Evolutionary conservation across 2,888 invertebrate genomes (phyloP).

Genomic region (Drosophila mulleri): DNA sequence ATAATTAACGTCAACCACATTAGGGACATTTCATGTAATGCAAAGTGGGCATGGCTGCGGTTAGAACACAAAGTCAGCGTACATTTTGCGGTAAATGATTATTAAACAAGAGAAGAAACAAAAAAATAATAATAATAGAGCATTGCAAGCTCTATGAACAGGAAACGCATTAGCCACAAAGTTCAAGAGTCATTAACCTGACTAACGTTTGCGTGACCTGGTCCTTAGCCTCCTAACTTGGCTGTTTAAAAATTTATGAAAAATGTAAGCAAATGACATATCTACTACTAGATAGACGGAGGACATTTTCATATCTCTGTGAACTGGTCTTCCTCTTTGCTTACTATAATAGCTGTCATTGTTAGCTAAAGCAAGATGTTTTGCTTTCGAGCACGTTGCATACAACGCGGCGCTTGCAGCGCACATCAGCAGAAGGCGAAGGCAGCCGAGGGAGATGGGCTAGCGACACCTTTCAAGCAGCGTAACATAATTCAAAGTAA

Average conservation of each 20-base stretch:
- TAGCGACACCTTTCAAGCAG: constrained; percentile 16
- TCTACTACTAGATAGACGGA: neutral
- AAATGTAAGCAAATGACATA: neutral
- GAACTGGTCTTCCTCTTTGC: neutral
- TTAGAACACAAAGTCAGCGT: constrained; percentile 5
- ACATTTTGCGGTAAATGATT: constrained; percentile 37
- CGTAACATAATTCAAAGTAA: constrained; percentile 74
- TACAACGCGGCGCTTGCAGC: constrained; percentile 25
- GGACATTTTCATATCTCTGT: neutral
- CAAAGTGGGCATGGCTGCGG: constrained; percentile 23
- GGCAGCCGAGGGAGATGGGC: too few species aligned
- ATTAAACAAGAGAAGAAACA: neutral
- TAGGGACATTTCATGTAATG: neutral
- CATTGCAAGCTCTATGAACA: neutral
- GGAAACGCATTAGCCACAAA: constrained; percentile 19
- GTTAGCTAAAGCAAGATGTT: neutral
- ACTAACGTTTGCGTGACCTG: neutral
- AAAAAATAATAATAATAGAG: neutral
- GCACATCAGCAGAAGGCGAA: too few species aligned
- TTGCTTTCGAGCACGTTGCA: constrained; percentile 23
- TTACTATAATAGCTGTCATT: neutral
- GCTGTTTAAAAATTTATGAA: neutral
- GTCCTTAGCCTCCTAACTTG: neutral
- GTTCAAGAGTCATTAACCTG: constrained; percentile 19
- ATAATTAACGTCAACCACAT: constrained; percentile 7